Evolutionary conservation across 2,888 invertebrate genomes (phyloP).

Genomic region (Onthophagus sagittarius): DNA sequence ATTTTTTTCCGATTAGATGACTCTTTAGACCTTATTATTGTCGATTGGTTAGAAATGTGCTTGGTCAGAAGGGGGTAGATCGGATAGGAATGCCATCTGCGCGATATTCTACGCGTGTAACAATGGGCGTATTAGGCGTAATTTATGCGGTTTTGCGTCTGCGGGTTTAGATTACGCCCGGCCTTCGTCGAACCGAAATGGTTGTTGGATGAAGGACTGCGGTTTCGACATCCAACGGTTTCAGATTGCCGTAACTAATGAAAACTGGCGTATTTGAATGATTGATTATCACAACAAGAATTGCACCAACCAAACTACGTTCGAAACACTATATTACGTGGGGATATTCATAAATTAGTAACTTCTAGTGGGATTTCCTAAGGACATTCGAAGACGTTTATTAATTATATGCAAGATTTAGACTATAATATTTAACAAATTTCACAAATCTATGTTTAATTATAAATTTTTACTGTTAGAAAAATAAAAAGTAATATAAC

Average conservation of each 20-base stretch:
- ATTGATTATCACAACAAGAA: neutral
- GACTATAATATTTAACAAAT: no score
- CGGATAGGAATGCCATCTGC: conserved; percentile 13
- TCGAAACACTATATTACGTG: no score
- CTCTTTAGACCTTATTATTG: neutral
- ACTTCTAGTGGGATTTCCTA: no score
- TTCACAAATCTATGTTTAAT: no score
- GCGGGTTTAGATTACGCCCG: conserved; percentile 2
- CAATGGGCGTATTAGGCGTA: conserved; percentile 9
- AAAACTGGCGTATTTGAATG: neutral
- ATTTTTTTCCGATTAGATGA: neutral
- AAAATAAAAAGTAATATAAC: no score
- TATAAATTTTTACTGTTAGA: no score
- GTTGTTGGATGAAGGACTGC: neutral
- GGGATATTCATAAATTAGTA: no score
- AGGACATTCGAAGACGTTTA: no score
- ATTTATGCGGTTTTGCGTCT: conserved; percentile 10
- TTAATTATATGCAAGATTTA: no score
- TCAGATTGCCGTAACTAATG: neutral
- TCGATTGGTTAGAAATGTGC: neutral
- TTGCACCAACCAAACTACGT: neutral
- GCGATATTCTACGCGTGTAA: conserved; percentile 6
- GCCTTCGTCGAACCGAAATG: neutral
- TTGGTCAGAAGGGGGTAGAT: neutral
- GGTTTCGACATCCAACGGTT: neutral